phyloP scores from a whole-genome alignment of 2,797 vertebrate species.

The Siniperca undulata region DNA sequence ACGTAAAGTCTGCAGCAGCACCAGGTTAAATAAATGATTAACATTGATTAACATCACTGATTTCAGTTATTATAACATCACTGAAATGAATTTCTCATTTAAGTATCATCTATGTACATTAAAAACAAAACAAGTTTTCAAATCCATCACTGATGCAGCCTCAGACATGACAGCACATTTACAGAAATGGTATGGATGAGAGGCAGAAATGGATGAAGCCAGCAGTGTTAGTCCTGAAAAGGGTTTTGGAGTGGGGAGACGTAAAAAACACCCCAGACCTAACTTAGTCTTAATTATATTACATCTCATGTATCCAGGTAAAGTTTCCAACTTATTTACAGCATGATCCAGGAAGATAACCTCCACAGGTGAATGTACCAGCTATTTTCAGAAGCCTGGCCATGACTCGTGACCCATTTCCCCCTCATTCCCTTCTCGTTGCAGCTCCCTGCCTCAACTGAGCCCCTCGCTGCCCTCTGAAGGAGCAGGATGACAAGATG shows the following conservation, averaged over 20 bases:
- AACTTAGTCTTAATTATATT: not conserved
- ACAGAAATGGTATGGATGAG: too few relatives aligned
- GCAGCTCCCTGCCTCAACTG: constrained; percentile 89
- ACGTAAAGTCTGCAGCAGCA: not conserved
- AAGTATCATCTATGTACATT: too few relatives aligned
- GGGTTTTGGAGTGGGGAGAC: not conserved
- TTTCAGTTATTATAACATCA: too few relatives aligned
- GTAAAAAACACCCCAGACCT: not conserved
- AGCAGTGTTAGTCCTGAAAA: not conserved
- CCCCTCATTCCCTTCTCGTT: not conserved
- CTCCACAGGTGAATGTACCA: not conserved
- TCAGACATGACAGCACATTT: too few relatives aligned
- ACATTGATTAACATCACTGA: too few relatives aligned
- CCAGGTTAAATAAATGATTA: not conserved
- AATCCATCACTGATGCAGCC: too few relatives aligned
- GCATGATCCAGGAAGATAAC: not conserved
- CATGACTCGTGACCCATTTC: constrained; percentile 12
- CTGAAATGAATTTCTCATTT: too few relatives aligned
- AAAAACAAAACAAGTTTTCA: too few relatives aligned
- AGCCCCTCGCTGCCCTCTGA: constrained; percentile 90
- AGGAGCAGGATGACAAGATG: constrained; percentile 99
- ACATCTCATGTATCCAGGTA: not conserved
- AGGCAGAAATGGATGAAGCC: not conserved
- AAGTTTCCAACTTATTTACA: not conserved
- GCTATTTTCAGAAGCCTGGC: constrained; percentile 20